phyloP scores from a whole-genome alignment of 2,888 invertebrate species.

The Hypomecis atomaria region DNA sequence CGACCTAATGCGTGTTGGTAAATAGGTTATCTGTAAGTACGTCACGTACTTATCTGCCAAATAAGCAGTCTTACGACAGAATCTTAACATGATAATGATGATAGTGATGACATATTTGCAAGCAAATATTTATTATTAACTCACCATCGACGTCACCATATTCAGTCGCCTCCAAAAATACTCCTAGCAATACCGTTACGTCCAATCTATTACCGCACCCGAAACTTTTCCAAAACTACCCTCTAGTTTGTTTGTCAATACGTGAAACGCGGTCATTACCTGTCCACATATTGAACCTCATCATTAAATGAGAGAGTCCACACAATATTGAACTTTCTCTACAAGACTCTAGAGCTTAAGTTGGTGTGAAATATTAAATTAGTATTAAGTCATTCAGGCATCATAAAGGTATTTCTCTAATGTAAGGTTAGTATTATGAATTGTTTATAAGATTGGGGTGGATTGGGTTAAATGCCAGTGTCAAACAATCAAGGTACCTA shows the following conservation, averaged over 20 bases:
- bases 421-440: slow-evolving; percentile 14
- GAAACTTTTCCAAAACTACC: slow-evolving; percentile 24
- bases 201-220: slow-evolving; percentile 9
- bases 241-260: slow-evolving; percentile 24
- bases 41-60: no score
- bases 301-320: slow-evolving; percentile 13
- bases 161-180: not conserved
- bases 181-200: slow-evolving; percentile 1
- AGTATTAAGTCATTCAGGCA: slow-evolving; percentile 15
- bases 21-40: no score
- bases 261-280: slow-evolving; percentile 26
- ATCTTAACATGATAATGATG: no score
- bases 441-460: slow-evolving; percentile 14
- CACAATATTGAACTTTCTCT: not conserved
- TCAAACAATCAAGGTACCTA: slow-evolving; percentile 1
- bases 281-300: slow-evolving; percentile 24
- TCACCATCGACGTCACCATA: no score
- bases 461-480: slow-evolving; percentile 15
- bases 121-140: no score
- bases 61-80: no score
- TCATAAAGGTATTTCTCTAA: slow-evolving; percentile 21
- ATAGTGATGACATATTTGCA: no score
- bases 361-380: not conserved
- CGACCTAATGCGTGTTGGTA: no score
- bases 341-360: not conserved